Conservation (phyloP, 2,113 vertebrate genomes). For the Toxostoma redivivum region DNA sequence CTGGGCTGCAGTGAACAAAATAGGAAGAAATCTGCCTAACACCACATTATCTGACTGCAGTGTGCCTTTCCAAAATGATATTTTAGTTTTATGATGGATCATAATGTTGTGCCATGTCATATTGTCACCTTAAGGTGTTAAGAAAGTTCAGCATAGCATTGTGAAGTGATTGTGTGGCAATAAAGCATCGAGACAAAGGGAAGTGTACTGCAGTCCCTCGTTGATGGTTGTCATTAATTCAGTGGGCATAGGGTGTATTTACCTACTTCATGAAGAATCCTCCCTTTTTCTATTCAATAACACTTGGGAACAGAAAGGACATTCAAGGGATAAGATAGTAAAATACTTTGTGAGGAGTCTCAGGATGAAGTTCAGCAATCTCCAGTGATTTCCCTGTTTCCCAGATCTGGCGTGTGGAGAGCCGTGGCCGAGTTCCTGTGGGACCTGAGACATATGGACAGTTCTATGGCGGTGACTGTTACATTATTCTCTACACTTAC, state of each 20-base stretch:
- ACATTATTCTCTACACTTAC: conserved; percentile 91
- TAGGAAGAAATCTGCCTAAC: background rate
- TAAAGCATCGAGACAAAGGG: background rate
- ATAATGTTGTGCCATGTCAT: background rate
- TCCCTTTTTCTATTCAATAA: background rate
- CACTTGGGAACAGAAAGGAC: background rate
- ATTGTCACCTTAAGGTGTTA: background rate
- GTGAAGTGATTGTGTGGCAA: background rate
- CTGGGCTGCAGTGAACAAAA: background rate
- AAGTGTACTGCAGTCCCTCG: background rate
- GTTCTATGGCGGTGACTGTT: conserved; percentile 91
- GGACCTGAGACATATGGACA: conserved; percentile 75
- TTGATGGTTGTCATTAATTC: background rate
- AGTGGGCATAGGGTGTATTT: background rate
- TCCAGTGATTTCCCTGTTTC: background rate
- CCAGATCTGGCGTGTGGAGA: conserved; percentile 91
- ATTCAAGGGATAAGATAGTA: background rate
- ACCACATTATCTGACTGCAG: background rate
- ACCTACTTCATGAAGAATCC: background rate
- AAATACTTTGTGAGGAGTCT: background rate
- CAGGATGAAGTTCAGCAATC: background rate
- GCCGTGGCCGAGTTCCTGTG: conserved; percentile 74
- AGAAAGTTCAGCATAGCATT: background rate
- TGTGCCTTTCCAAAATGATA: background rate
- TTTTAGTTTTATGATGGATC: background rate